Conservation (phyloP, 2,797 vertebrate genomes). For the Siniperca obscura region DNA sequence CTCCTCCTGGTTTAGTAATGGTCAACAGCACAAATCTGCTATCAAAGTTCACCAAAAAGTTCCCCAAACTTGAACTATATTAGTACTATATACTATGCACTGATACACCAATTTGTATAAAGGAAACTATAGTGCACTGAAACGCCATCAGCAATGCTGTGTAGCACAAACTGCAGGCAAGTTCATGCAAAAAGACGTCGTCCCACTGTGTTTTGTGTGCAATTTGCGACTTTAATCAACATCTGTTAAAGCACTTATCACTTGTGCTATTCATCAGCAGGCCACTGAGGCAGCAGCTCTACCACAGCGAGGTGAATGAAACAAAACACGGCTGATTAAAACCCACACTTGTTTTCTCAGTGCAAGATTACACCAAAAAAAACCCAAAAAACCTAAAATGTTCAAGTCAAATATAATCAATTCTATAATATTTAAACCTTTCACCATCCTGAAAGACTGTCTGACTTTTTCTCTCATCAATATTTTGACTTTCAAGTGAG, state of each 20-base stretch:
- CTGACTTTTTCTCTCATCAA: conserved; percentile 16
- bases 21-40: neutral
- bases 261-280: conserved; percentile 54
- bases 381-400: neutral
- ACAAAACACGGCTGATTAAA: conserved; percentile 51
- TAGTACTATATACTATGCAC: neutral
- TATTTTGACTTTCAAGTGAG: conserved; percentile 52
- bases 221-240: conserved; percentile 65
- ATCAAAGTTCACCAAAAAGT: neutral
- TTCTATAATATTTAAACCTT: conserved; percentile 20
- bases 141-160: neutral
- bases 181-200: neutral
- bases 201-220: conserved; percentile 34
- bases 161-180: neutral
- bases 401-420: neutral
- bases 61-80: neutral
- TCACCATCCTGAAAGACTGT: neutral
- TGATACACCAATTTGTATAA: neutral
- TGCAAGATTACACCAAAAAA: neutral
- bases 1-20: neutral
- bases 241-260: conserved; percentile 60
- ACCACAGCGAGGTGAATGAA: conserved; percentile 37
- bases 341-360: conserved; percentile 24
- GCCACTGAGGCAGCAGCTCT: conserved; percentile 43
- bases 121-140: neutral